phyloP scores from a whole-genome alignment of 2,797 vertebrate genomes.

The Mormyrops attenuatus region DNA sequence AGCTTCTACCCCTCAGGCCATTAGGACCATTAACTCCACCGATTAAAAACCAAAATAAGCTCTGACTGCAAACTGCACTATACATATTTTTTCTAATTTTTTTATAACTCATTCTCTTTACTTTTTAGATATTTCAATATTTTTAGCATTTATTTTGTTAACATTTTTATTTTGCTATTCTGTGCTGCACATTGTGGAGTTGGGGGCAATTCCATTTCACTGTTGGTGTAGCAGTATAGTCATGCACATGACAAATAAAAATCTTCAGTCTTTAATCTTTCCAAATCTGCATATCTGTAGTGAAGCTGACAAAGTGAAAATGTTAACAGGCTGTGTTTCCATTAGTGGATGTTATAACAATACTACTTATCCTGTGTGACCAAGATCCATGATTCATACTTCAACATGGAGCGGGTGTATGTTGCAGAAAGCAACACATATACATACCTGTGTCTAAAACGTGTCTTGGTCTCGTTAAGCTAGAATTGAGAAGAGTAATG shows the following conservation, averaged over 20 bases:
- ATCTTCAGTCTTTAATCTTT: not conserved
- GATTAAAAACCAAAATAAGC: not conserved
- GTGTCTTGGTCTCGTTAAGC: slow-evolving; percentile 30
- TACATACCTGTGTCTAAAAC: slow-evolving; percentile 33
- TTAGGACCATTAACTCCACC: not conserved
- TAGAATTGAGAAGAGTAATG: slow-evolving; percentile 31
- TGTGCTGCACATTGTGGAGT: not conserved
- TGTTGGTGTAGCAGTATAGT: not conserved
- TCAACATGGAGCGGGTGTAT: not conserved
- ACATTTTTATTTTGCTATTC: not conserved
- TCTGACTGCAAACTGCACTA: not conserved
- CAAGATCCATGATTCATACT: not conserved
- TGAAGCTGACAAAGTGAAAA: not conserved
- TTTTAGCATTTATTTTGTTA: not conserved
- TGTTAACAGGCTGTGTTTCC: not conserved
- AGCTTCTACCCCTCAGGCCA: not conserved
- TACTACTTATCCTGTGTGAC: not conserved
- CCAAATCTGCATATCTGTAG: not conserved
- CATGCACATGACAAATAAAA: not conserved
- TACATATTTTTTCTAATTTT: not conserved
- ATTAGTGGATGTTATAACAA: not conserved
- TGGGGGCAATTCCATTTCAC: not conserved
- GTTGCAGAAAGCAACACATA: slow-evolving; percentile 40
- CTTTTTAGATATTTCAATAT: not conserved
- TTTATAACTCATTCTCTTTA: not conserved